Evolutionary conservation across 2,888 invertebrate species (phyloP), one percentile per base, ranked within the genome.

Genomic region (Alentia gelatinosa): DNA sequence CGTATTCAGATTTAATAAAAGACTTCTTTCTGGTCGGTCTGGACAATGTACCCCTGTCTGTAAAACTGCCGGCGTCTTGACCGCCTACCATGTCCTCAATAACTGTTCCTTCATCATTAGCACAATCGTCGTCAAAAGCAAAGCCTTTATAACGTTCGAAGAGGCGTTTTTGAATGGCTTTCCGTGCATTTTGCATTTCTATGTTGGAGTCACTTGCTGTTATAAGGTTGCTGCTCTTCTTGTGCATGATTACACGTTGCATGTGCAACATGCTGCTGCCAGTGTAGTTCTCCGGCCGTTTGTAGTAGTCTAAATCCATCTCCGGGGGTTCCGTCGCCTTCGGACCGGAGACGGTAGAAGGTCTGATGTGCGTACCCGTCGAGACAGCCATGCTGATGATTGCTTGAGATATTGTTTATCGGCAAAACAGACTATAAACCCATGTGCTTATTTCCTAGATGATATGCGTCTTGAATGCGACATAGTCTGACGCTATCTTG

Each of bases 271-370:
- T 88, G 30, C 47, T 88, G 5, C 42, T 94, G 23, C 95, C 95
- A 0, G 93, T 93, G 92, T 95, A 95, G 91, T 95, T 95, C 92
- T 95, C 95, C 0, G 95, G 95, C 74, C 94, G 93, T n/a, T 95
- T 94, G 92, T 94, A 94, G 90, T 94, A 95, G 90, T 95, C 95
- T 92, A 95, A 91, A 89, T 95, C 95, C 0, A 94, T 94, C 50
- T 93, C 94, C 1, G 94, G 94, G 23, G 42, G 47, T 5, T 42
- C 88, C 19, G 42, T 47, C 19, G 47, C 35, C 47, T 23, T 42
- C 19, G 56, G 56, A 12, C 68, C 68, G 1, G 83, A 83, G n/a
- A 83, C 83, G 37, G 39, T 83, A n/a, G 37, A 40, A 19, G 83
- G 83, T 7, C 83, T 37, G 23, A 83, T 30, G n/a, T 23, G 83